Base-by-base conservation (phyloP, 2,113 vertebrate species). In the Apodemus speciosus region DNA sequence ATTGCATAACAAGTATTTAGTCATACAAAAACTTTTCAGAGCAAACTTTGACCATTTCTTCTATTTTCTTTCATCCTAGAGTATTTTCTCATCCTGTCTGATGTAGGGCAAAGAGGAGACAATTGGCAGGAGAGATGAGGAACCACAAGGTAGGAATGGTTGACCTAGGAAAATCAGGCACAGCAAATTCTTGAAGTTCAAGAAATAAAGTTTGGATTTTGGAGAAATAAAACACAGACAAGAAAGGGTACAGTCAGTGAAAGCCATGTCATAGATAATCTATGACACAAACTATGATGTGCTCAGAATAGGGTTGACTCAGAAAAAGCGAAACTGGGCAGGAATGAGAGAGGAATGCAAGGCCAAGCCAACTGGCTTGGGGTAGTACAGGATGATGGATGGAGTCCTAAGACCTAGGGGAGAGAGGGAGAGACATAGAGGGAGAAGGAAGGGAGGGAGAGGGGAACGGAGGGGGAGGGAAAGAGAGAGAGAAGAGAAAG, bases 301-400 rank as follows among this genome's bases (percentile, higher is more conserved):
- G 83, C 75, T 79, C 49, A 89, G 90, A 84, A 84, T 58, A 94
- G 60, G 46, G 25, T 58, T 32, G 40, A 88, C 64, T 80, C 40
- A 62, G 81, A 85, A 93, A 91, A 90, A 40, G 53, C 66, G 85
- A 81, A 92, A 15, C 64, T 66, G 49, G 43, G 35, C 58, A 96
- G 89, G 88, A 96, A 94, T 79, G 89, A 89, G 14, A 93, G 18
- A 94, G 80, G 97, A 95, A 95, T 95, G 83, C n/a, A 27, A 51
- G 51, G 21, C 20, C 38, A 38, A 40, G 93, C 94, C 95, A 96
- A 43, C 84, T 90, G 96, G 87, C 89, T n/a, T 32, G 32, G 15
- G 27, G 11, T 20, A 79, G n/a, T 18, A 27, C 15, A 38, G 58
- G 49, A 90, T 56, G 68, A 66, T 60, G 75, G 69, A 89, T 18